Conservation (phyloP, 2,113 vertebrate species). For the Grantiella picta region DNA sequence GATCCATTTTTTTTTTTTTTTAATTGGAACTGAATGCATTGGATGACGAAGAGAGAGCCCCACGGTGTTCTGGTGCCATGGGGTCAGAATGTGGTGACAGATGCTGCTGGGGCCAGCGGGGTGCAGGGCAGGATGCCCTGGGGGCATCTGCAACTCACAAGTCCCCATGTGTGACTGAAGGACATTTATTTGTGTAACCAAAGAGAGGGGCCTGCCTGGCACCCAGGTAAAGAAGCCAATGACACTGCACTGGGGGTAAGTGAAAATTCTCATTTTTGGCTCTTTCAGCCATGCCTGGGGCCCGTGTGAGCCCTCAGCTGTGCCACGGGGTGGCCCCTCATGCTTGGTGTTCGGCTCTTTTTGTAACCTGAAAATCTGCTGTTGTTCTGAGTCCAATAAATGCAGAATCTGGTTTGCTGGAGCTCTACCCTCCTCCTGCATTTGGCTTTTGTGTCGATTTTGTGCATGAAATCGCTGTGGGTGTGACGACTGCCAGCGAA, state of each 20-base stretch:
- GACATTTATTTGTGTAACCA: neutral
- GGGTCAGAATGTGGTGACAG: neutral
- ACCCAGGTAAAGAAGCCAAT: neutral
- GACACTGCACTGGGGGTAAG: neutral
- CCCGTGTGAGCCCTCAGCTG: neutral
- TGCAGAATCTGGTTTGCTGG: slow-evolving; percentile 52
- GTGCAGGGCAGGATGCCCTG: neutral
- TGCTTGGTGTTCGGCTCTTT: slow-evolving; percentile 50
- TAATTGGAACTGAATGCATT: neutral
- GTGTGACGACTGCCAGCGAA: neutral
- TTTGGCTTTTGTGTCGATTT: slow-evolving; percentile 29
- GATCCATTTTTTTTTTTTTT: neutral
- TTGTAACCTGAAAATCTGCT: slow-evolving; percentile 61
- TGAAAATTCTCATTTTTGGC: neutral
- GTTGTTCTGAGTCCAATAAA: slow-evolving; percentile 67
- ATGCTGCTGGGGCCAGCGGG: accelerated
- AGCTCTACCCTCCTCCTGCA: neutral
- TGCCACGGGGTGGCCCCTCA: neutral
- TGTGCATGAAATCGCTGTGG: neutral
- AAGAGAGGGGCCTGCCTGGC: neutral
- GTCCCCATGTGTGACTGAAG: accelerated
- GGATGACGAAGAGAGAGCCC: neutral
- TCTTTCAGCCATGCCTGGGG: neutral
- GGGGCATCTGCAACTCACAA: neutral
- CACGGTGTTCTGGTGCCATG: accelerated